These are phyloP conservation scores for Cantharis flavilabris DNA, from an alignment of 2,888 invertebrate species.

Conservation along the genomic window DNA sequence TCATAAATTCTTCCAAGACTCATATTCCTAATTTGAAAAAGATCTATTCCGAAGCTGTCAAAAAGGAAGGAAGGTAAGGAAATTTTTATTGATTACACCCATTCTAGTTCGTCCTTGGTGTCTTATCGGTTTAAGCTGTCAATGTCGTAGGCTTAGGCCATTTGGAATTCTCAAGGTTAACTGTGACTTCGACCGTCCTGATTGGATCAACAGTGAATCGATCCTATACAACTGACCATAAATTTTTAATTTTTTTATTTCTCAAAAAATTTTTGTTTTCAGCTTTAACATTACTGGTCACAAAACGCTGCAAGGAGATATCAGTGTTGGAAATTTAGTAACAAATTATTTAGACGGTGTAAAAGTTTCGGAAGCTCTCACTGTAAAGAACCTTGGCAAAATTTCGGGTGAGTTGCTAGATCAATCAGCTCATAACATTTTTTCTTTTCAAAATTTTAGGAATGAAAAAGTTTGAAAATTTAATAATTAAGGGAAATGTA, in stretches of 20 bases:
- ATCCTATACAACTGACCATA: too few relatives aligned
- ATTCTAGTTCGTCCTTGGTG: too few relatives aligned
- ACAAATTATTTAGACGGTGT: conserved; percentile 27
- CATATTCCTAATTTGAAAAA: conserved; percentile 45
- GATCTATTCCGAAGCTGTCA: conserved; percentile 43
- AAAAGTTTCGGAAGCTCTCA: conserved; percentile 8
- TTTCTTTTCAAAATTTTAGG: background rate
- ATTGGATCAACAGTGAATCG: too few relatives aligned
- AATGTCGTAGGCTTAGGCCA: too few relatives aligned
- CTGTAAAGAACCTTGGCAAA: conserved; percentile 2
- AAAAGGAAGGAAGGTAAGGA: conserved; percentile 42
- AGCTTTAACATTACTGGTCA: conserved; percentile 43
- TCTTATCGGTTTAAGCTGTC: too few relatives aligned
- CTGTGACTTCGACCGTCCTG: too few relatives aligned
- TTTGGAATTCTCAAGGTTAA: too few relatives aligned
- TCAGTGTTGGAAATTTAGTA: conserved; percentile 36
- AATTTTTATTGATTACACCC: background rate
- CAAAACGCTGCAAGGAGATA: conserved; percentile 38
- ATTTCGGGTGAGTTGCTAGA: conserved; percentile 7
- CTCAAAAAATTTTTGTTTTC: background rate
- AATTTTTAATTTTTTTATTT: too few relatives aligned
- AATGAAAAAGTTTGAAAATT: conserved; percentile 7
- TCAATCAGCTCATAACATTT: background rate
- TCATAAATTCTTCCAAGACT: conserved; percentile 34
- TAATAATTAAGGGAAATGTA: conserved; percentile 19